phyloP scores from a whole-genome alignment of 2,888 invertebrate species.

The Oxytorus armatus region DNA sequence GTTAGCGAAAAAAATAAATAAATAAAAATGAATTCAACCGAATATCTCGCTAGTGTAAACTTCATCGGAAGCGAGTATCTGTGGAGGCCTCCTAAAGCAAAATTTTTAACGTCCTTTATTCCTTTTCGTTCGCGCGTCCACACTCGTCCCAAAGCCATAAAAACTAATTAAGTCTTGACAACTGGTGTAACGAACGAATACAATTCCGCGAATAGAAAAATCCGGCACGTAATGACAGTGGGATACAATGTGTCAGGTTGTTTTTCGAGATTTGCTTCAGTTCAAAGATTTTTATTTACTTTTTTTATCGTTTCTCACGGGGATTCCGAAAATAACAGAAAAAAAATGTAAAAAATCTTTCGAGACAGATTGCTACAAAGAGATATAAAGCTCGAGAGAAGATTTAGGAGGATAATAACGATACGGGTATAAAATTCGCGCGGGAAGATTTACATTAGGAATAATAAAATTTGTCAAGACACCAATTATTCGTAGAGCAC shows the following conservation, averaged over 20 bases:
- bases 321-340: neutral
- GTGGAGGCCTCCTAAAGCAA: slow-evolving; percentile 55
- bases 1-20: neutral
- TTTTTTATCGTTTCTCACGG: neutral
- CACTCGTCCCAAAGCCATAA: slow-evolving; percentile 54
- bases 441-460: no score
- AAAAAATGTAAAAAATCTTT: neutral
- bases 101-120: slow-evolving; percentile 57
- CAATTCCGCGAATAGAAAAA: slow-evolving; percentile 55
- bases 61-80: slow-evolving; percentile 63
- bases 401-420: slow-evolving; percentile 4
- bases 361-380: neutral
- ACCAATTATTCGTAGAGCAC: no score
- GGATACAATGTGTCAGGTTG: slow-evolving; percentile 24
- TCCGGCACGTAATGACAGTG: slow-evolving; percentile 17
- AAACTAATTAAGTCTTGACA: slow-evolving; percentile 68
- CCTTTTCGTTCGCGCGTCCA: slow-evolving; percentile 30
- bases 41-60: slow-evolving; percentile 58
- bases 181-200: slow-evolving; percentile 64
- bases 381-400: slow-evolving; percentile 15
- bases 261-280: slow-evolving; percentile 25
- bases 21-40: slow-evolving; percentile 19
- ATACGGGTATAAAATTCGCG: no score
- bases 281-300: slow-evolving; percentile 19
- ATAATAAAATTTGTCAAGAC: no score